Percentiles rank a stretch among this genome's conserved stretches.
phyloP scores from a whole-genome alignment of 2,113 vertebrate species.

The Clupea harengus region DNA sequence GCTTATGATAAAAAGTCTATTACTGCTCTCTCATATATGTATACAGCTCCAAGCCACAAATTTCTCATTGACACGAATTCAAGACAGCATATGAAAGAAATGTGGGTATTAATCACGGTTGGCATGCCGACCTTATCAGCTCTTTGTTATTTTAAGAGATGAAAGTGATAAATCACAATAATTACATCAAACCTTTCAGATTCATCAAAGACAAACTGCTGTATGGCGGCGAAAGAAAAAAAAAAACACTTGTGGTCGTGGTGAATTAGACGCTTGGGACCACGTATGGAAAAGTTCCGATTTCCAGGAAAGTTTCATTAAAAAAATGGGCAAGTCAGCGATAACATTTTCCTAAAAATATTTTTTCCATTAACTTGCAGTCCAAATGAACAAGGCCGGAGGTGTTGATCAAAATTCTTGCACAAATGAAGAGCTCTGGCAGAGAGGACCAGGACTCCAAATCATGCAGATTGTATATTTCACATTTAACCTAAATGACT shows the following conservation, averaged over 20 bases:
- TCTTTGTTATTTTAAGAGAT: conserved; percentile 50
- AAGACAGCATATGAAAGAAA: background rate
- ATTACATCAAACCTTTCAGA: conserved; percentile 29
- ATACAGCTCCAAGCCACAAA: conserved; percentile 52
- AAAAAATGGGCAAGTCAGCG: conserved; percentile 9
- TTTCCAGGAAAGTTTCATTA: conserved; percentile 28
- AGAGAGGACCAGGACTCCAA: background rate
- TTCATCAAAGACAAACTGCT: conserved; percentile 37
- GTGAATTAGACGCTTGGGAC: conserved; percentile 24
- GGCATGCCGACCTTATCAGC: conserved; percentile 49
- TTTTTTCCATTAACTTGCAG: conserved; percentile 22
- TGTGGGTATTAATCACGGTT: conserved; percentile 51
- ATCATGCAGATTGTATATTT: conserved; percentile 26
- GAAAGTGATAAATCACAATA: conserved; percentile 51
- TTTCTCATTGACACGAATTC: conserved; percentile 40
- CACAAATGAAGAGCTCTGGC: conserved; percentile 30
- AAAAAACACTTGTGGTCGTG: conserved; percentile 36
- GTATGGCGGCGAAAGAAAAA: conserved; percentile 28
- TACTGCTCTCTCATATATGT: background rate
- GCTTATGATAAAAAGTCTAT: conserved; percentile 9
- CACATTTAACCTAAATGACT: conserved; percentile 35
- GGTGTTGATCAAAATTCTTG: conserved; percentile 15
- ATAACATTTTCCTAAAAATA: conserved; percentile 36
- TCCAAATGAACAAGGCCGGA: conserved; percentile 18
- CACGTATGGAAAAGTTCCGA: conserved; percentile 13